phyloP scores from a whole-genome alignment of 2,797 vertebrate species.

The Notolabrus celidotus region DNA sequence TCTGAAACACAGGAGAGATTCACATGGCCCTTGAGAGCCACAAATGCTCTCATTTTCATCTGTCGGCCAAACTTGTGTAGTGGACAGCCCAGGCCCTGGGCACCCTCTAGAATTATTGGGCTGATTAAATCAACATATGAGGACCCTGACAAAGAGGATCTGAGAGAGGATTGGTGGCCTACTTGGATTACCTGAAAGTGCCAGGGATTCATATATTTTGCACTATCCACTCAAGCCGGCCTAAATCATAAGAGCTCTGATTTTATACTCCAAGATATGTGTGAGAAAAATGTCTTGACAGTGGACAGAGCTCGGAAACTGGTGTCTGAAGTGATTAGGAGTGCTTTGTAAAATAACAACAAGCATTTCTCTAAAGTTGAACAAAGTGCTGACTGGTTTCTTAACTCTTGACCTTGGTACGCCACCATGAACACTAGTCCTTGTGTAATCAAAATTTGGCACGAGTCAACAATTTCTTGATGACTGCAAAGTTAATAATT shows the following conservation, averaged over 20 bases:
- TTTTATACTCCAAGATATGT: slow-evolving; percentile 13
- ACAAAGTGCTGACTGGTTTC: background rate
- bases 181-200: slow-evolving; percentile 7
- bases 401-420: background rate
- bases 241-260: background rate
- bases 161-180: slow-evolving; percentile 2
- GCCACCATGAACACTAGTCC: background rate
- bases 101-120: slow-evolving; percentile 23
- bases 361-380: background rate
- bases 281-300: slow-evolving; percentile 7
- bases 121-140: slow-evolving; percentile 33
- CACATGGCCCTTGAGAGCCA: slow-evolving; percentile 3
- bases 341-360: background rate
- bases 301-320: background rate
- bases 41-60: slow-evolving; percentile 25
- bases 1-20: slow-evolving; percentile 20
- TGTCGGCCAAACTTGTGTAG: slow-evolving; percentile 11
- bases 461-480: too few species aligned
- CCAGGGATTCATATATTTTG: slow-evolving; percentile 16
- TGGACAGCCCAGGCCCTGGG: slow-evolving; percentile 1
- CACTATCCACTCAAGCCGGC: slow-evolving; percentile 1
- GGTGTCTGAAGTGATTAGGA: background rate
- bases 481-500: too few species aligned
- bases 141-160: background rate
- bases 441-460: too few species aligned